Conservation (phyloP, 2,888 invertebrate species). For the Ectemnius lituratus region DNA sequence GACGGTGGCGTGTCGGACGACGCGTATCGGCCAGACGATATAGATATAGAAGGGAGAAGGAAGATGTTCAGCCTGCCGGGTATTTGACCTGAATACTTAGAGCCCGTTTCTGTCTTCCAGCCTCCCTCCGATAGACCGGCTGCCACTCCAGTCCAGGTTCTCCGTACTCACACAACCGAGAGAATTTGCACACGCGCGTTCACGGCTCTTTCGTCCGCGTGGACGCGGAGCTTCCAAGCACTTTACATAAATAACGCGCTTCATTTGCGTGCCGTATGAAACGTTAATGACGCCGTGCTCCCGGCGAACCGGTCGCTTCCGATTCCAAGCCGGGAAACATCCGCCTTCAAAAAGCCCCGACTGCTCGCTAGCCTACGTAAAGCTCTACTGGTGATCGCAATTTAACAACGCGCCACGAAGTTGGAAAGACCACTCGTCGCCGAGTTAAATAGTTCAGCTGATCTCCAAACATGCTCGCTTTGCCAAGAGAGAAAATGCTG, state of each 20-base stretch:
- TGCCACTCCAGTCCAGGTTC: no score
- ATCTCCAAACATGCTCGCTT: not conserved
- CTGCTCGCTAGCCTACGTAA: not conserved
- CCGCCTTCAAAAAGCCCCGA: not conserved
- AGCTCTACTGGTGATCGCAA: not conserved
- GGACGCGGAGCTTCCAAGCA: slow-evolving; percentile 45
- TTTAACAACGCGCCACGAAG: not conserved
- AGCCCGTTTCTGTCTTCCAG: slow-evolving; percentile 29
- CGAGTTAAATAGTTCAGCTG: not conserved
- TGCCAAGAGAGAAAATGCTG: no score
- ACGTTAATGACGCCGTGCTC: slow-evolving; percentile 43
- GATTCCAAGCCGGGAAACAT: slow-evolving; percentile 7
- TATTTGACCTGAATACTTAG: slow-evolving; percentile 65
- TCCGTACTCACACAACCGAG: no score
- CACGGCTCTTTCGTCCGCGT: not conserved
- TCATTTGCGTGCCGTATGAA: slow-evolving; percentile 52
- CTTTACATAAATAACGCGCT: slow-evolving; percentile 59
- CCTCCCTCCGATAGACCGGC: slow-evolving; percentile 1
- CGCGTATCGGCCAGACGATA: slow-evolving; percentile 21
- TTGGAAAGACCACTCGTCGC: not conserved
- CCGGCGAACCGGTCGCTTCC: slow-evolving; percentile 5
- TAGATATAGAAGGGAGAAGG: slow-evolving; percentile 46
- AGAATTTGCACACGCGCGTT: no score
- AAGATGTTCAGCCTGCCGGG: slow-evolving; percentile 53
- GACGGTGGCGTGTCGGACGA: slow-evolving; percentile 12